Conservation (phyloP, 2,113 vertebrate genomes). For the Cyprinodon tularosa region DNA sequence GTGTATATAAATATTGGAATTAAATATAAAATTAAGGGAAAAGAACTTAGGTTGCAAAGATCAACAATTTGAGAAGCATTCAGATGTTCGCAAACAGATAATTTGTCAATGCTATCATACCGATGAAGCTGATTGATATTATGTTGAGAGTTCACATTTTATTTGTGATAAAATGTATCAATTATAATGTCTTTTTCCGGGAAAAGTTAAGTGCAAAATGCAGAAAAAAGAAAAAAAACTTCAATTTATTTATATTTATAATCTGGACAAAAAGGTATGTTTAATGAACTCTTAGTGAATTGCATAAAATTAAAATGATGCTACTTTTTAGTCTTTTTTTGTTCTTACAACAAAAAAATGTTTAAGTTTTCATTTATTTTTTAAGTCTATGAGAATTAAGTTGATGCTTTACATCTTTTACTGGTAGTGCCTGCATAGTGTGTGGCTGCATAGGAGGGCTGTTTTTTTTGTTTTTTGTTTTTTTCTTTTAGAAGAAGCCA, state of each 20-base stretch:
- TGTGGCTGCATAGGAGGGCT: slow-evolving; percentile 2
- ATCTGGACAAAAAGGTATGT: not conserved
- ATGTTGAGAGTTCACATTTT: not conserved
- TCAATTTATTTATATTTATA: too few relatives aligned
- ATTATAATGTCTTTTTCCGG: not conserved
- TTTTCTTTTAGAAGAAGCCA: not conserved
- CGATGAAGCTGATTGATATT: not conserved
- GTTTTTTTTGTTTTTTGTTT: slow-evolving; percentile 6
- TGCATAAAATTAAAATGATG: slow-evolving; percentile 36
- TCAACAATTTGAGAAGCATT: too few relatives aligned
- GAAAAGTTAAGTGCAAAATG: not conserved
- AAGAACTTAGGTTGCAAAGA: too few relatives aligned
- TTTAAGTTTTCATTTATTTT: not conserved
- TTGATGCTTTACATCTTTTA: slow-evolving; percentile 12
- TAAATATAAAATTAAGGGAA: too few relatives aligned
- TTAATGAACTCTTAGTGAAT: slow-evolving; percentile 28
- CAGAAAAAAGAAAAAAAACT: not conserved
- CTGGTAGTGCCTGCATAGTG: not conserved
- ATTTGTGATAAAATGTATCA: not conserved
- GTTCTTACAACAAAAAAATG: slow-evolving; percentile 8
- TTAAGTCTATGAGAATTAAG: slow-evolving; percentile 17
- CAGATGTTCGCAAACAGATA: not conserved
- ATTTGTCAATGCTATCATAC: not conserved
- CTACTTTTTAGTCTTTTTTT: slow-evolving; percentile 27
- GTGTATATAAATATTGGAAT: too few relatives aligned